Percentiles rank a stretch among this genome's conserved stretches.
These are phyloP conservation scores for Rhinogobio ventralis DNA, from an alignment of 2,797 vertebrate genomes.

Conservation along the genomic window DNA sequence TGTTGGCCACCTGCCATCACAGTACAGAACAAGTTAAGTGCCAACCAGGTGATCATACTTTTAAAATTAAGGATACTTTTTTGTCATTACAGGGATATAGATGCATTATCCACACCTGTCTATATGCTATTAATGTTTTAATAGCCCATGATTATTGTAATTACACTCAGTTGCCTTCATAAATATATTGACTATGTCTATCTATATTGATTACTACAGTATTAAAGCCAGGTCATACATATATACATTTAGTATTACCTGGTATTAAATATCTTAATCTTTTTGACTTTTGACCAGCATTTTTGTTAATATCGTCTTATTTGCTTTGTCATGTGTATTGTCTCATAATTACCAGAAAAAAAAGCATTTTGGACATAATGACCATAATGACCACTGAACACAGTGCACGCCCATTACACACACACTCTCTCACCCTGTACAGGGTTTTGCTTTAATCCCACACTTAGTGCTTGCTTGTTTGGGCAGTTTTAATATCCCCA, in stretches of 20 bases:
- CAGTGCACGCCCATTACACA: constrained; percentile 21
- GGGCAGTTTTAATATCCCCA: background rate
- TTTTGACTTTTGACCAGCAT: background rate
- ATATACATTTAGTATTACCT: background rate
- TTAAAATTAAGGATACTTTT: background rate
- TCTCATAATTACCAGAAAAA: background rate
- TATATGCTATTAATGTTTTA: constrained; percentile 25
- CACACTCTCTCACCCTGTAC: constrained; percentile 4
- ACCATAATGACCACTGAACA: background rate
- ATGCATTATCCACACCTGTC: constrained; percentile 18
- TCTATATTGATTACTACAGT: background rate
- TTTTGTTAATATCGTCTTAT: constrained; percentile 39
- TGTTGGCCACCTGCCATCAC: background rate
- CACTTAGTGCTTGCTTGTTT: background rate
- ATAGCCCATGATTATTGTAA: background rate
- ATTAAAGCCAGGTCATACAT: background rate
- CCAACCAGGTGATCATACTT: constrained; percentile 23
- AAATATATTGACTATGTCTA: background rate
- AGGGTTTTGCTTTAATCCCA: background rate
- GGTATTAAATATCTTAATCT: background rate
- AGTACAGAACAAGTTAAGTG: background rate
- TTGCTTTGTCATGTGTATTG: background rate
- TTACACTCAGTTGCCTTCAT: background rate
- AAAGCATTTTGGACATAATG: constrained; percentile 16
- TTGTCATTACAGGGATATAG: background rate